Evolutionary conservation across 2,888 invertebrate species (phyloP).

Genomic region (Odontocolon sp.): DNA sequence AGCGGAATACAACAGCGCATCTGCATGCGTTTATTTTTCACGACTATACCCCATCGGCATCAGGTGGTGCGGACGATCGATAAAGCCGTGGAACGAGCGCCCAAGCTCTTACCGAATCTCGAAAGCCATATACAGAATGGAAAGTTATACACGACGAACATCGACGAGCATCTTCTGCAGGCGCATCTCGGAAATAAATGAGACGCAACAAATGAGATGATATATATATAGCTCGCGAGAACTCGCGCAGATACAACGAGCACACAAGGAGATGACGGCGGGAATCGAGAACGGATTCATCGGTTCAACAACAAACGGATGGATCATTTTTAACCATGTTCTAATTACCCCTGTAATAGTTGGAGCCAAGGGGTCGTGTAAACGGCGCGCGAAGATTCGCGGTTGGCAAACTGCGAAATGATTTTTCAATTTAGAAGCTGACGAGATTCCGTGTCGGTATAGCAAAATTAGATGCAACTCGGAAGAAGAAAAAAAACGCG

Average conservation of each 20-base stretch:
- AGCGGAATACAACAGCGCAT: not conserved
- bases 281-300: too few relatives aligned
- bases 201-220: too few relatives aligned
- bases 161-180: not conserved
- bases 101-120: not conserved
- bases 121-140: not conserved
- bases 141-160: not conserved
- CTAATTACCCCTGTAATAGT: too few relatives aligned
- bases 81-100: not conserved
- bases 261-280: too few relatives aligned
- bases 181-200: too few relatives aligned
- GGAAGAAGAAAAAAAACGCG: not conserved
- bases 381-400: not conserved
- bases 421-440: conserved; percentile 12
- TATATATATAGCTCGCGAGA: too few relatives aligned
- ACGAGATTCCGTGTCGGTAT: not conserved
- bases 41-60: not conserved
- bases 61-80: not conserved
- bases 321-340: not conserved
- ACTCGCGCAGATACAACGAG: too few relatives aligned
- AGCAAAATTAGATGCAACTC: conserved; percentile 20
- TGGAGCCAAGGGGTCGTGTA: not conserved
- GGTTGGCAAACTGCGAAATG: not conserved
- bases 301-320: too few relatives aligned
- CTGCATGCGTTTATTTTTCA: not conserved